phyloP scores from a whole-genome alignment of 2,797 vertebrate species.

The Crossoptilon crossoptilon region DNA sequence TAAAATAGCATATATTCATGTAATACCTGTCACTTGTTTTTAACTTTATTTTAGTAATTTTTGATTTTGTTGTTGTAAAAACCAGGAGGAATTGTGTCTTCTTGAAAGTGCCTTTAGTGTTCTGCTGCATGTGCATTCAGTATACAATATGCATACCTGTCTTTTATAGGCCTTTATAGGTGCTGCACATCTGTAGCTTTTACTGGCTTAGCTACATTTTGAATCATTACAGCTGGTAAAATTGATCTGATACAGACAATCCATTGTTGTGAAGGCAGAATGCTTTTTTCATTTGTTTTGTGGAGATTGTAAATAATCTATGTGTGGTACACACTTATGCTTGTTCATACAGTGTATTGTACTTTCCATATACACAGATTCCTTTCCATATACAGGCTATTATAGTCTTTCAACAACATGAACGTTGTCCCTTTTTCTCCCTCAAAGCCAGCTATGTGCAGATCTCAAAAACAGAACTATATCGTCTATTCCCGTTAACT shows the following conservation, averaged over 20 bases:
- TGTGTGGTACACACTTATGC: not conserved
- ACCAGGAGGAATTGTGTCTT: slow-evolving; percentile 15
- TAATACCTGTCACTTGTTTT: not conserved
- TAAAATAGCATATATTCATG: not conserved
- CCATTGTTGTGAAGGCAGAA: not conserved
- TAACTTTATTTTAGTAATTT: slow-evolving; percentile 2
- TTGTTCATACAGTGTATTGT: not conserved
- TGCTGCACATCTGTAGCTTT: not conserved
- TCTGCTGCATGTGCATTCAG: not conserved
- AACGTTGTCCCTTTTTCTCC: not conserved
- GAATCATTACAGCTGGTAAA: not conserved
- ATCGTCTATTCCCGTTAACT: not conserved
- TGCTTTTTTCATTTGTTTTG: not conserved
- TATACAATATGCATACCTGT: not conserved
- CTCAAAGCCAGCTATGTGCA: not conserved
- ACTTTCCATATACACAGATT: not conserved
- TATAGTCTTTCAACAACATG: not conserved
- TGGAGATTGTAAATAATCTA: not conserved
- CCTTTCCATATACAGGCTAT: not conserved
- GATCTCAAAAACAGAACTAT: not conserved
- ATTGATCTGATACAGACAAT: not conserved
- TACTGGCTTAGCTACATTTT: not conserved
- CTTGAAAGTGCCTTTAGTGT: slow-evolving; percentile 7
- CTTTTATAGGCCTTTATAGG: not conserved
- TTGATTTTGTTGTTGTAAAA: not conserved